Conservation (phyloP, 2,888 invertebrate genomes). For the Slavum lentiscoides region DNA sequence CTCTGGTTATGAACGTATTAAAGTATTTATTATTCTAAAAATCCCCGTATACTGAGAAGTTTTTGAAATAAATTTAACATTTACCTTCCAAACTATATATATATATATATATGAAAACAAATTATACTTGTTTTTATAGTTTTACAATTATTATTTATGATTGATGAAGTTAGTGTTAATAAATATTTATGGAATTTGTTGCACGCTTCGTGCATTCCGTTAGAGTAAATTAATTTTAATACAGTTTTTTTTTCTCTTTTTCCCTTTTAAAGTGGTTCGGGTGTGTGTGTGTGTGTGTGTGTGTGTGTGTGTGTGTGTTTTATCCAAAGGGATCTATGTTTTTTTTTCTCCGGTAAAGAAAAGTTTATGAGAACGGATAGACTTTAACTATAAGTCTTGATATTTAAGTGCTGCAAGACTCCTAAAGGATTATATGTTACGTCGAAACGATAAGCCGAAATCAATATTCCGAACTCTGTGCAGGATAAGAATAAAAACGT, state of each 20-base stretch:
- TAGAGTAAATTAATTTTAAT: background rate
- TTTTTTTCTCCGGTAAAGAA: background rate
- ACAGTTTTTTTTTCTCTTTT: background rate
- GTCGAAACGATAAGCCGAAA: constrained; percentile 14
- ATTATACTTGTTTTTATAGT: no score
- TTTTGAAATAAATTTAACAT: no score
- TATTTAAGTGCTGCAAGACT: constrained; percentile 20
- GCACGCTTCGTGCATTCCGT: no score
- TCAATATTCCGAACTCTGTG: constrained; percentile 14
- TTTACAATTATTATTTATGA: no score
- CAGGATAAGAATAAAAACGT: background rate
- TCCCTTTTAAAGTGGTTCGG: background rate
- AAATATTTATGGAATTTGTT: background rate
- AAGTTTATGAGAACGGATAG: background rate
- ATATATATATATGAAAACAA: no score
- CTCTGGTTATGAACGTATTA: no score
- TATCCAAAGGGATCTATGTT: background rate
- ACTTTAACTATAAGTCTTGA: constrained; percentile 4
- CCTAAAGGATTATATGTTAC: constrained; percentile 29
- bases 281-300: no score
- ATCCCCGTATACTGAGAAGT: no score
- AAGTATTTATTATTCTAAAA: no score
- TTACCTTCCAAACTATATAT: no score
- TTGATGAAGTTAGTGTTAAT: no score
- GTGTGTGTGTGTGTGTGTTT: background rate